phyloP scores from a whole-genome alignment of 2,113 vertebrate species.

The Uria aalge region DNA sequence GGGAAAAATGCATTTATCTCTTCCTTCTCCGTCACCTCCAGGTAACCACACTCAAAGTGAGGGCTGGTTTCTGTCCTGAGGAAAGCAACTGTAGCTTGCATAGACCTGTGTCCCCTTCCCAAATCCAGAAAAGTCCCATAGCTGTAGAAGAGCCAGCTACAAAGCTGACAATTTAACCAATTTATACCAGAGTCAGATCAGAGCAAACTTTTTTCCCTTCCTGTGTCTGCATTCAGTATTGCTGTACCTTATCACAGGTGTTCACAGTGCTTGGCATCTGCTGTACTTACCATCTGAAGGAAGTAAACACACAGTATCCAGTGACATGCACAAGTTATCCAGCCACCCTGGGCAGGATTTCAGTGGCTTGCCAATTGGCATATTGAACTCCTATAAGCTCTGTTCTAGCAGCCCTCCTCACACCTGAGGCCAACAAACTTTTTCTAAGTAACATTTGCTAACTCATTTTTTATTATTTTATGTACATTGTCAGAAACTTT shows the following conservation, averaged over 20 bases:
- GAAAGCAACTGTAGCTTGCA: not conserved
- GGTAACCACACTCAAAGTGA: not conserved
- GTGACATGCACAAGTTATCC: not conserved
- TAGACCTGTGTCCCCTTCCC: not conserved
- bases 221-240: not conserved
- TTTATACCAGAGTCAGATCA: not conserved
- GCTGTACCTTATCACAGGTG: not conserved
- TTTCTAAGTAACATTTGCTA: not conserved
- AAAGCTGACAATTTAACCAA: not conserved
- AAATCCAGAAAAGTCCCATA: not conserved
- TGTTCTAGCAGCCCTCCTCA: not conserved
- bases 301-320: not conserved
- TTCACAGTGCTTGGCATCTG: not conserved
- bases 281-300: not conserved
- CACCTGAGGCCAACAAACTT: not conserved
- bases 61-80: not conserved
- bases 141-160: not conserved
- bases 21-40: not conserved
- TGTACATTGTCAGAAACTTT: not conserved
- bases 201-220: not conserved
- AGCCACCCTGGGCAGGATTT: not conserved
- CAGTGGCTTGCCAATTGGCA: not conserved
- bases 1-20: not conserved
- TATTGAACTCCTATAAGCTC: not conserved
- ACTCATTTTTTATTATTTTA: not conserved